Base-by-base conservation (phyloP, 2,888 invertebrate genomes). In the Rotaria macrura region DNA sequence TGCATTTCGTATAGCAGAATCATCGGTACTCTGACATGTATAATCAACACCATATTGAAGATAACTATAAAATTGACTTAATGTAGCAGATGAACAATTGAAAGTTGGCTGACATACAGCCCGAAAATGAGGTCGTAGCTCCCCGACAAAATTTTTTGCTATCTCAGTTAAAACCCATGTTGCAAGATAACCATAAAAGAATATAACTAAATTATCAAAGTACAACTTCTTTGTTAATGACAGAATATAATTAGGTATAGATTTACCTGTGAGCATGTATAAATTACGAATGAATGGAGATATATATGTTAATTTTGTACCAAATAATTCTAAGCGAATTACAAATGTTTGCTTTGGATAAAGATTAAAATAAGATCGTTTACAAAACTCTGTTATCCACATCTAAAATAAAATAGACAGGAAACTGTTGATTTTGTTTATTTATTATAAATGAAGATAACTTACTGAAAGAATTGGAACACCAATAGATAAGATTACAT, bases 61-160 rank as follows among this genome's bases (percentile, higher is more conserved):
- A 65, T 65, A 65, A 34, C 34, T 20, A 65, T 65, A 4, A 65
- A 29, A 65, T 65, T 65, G 65, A 34, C 14, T 29, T 34, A 65
- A 65, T 34, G 65, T 65, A 20, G 38, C 65, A 6, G 65, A 17
- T 34, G 65, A 38, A 14, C 65, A 65, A 65, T 65, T 38, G 34
- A 20, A 65, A 29, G 34, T 34, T 17, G 65, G 65, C 1, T 79
- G 20, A 47, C 87, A 87, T 47, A 87, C 84, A 74, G 74, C 84
- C 17, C 84, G 34, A 74, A 87, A 87, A 84, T 87, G 84, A 20
- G 87, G 87, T n/a, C 87, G 57, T 43, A 85, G 55, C 65, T 84
- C 55, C 2, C 87, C 87, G n/a, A 87, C 83, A 23, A 84, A 83
- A 55, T 83, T 84, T 38, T 87, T 87, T 38, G 86, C 84, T 20